Evolutionary conservation across 2,888 invertebrate genomes (phyloP), one percentile per base, ranked within the genome.

Genomic region (Metopia argyrocephala): DNA sequence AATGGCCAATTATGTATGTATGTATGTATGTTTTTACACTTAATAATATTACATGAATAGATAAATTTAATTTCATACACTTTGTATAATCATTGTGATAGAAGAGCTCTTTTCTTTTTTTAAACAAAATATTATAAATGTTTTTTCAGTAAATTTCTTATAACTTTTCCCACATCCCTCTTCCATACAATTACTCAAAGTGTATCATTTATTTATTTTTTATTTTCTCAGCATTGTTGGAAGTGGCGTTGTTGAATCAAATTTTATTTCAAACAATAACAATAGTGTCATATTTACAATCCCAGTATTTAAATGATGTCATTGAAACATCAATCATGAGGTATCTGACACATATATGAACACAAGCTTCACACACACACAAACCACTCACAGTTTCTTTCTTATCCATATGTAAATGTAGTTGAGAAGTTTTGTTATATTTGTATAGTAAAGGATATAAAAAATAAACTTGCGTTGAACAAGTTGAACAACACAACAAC

Each of bases 281-380:
- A 56, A 68, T 27, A 25, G 12, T 75, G 61, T 52, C 46, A 54
- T 54, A 54, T 68, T 45, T 46, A 68, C 15, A 75, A n/a, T 48
- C 20, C 38, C n/a, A 38, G n/a, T 56, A 4, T 65, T 48, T 75
- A 25, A 75, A 52, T 69, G 50, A 64, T 75, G 50, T 79, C 71
- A 73, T 25, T 76, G 50, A 71, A 62, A 68, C 62, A 76, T 68
- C 71, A 76, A 68, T 76, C 66, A 68, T 64, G n/a, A 52, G 23
- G 18, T 31, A 15, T 1, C 64, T 0, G 28, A 21, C n/a, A 25
- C 21, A 61, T 1, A 56, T 9, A 25, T 15, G 50, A 3, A n/a
- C 25, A 31, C 0, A 38, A 6, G n/a, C n/a, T 2, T 4, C n/a
- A 50, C 27, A 20, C 2, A 3, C n/a, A 66, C 0, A 6, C 38